These are phyloP conservation scores for silkworm (Bombyx mori) DNA, from an alignment of 1,140 invertebrate species.

Conservation along the genomic window DNA sequence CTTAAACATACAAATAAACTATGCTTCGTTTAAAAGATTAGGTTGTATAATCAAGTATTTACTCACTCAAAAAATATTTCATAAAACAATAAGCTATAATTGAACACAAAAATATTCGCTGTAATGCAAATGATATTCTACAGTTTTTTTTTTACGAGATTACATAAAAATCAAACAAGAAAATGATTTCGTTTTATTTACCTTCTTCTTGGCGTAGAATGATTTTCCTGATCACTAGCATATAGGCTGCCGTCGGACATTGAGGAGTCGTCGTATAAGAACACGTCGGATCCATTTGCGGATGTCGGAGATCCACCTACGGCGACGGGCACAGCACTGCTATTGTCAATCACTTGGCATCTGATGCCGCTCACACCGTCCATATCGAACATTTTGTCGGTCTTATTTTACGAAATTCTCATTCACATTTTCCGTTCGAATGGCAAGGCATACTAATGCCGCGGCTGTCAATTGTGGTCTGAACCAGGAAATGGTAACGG, in stretches of 20 bases:
- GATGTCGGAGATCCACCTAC: slow-evolving; percentile 41
- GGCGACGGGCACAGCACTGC: slow-evolving; percentile 20
- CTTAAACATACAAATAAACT: too few relatives aligned
- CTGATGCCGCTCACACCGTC: slow-evolving; percentile 30
- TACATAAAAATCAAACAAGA: too few relatives aligned
- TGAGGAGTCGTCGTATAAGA: slow-evolving; percentile 61
- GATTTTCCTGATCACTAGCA: slow-evolving; percentile 63
- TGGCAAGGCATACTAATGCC: background rate
- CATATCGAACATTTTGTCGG: slow-evolving; percentile 34
- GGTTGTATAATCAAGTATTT: too few relatives aligned
- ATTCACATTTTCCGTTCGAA: background rate
- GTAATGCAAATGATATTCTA: too few relatives aligned
- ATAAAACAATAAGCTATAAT: too few relatives aligned
- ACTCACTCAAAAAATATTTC: too few relatives aligned
- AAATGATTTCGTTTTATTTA: slow-evolving; percentile 8
- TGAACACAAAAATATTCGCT: too few relatives aligned
- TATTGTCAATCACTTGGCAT: slow-evolving; percentile 28
- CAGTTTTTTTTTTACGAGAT: too few relatives aligned
- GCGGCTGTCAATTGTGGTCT: slow-evolving; percentile 8
- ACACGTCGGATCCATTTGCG: slow-evolving; percentile 48
- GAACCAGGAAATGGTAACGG: slow-evolving; percentile 3
- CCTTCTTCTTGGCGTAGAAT: slow-evolving; percentile 52
- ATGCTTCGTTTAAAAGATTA: too few relatives aligned
- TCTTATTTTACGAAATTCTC: background rate
- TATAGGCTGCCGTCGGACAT: slow-evolving; percentile 64